phyloP scores from a whole-genome alignment of 2,797 vertebrate species.

The Molossus molossus region DNA sequence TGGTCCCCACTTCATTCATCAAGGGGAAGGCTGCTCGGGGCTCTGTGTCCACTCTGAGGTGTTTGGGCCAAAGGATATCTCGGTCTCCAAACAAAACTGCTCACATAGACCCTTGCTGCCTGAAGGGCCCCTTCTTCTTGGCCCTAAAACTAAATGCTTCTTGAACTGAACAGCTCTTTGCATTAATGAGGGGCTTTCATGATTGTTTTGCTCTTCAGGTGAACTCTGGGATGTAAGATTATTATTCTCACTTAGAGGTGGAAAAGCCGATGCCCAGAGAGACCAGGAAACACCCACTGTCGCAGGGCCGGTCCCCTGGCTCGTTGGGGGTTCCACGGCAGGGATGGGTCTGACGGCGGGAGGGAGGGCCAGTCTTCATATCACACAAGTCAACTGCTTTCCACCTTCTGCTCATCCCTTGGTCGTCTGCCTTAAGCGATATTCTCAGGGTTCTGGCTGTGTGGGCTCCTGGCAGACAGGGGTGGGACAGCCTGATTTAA shows the following conservation, averaged over 20 bases:
- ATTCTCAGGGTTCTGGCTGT: neutral
- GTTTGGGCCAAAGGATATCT: neutral
- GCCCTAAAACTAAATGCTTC: neutral
- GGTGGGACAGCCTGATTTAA: neutral
- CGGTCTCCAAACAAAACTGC: neutral
- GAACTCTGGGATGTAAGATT: neutral
- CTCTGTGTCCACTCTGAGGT: neutral
- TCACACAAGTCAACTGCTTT: neutral
- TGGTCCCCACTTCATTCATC: too few relatives aligned
- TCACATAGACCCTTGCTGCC: neutral
- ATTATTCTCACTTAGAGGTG: neutral
- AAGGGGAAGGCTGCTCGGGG: neutral
- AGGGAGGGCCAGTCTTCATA: neutral
- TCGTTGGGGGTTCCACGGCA: neutral
- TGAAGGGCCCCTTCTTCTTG: neutral
- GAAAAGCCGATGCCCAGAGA: neutral
- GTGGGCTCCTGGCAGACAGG: neutral
- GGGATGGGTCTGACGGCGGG: neutral
- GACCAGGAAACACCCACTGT: neutral
- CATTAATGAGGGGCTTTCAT: neutral
- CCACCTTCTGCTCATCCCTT: neutral
- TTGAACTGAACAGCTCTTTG: neutral
- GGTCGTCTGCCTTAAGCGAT: neutral
- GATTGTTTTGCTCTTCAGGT: neutral
- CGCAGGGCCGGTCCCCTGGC: rapidly evolving